Evolutionary conservation across 2,797 vertebrate species (phyloP).

Genomic region (Crocodylus rhombifer): DNA sequence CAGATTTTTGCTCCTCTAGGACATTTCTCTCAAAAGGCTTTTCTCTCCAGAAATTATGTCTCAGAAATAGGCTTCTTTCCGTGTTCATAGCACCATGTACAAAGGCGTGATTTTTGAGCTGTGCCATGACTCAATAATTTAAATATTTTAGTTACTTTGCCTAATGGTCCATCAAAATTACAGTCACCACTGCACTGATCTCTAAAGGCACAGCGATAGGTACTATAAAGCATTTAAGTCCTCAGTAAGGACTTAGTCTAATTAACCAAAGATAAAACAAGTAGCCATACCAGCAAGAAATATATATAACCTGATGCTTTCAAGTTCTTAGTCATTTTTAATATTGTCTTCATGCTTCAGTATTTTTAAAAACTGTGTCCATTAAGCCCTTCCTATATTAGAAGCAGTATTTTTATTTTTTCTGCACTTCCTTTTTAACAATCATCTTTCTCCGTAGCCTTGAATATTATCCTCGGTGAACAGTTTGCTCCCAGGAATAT

Average conservation of each 20-base stretch:
- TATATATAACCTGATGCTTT: background rate
- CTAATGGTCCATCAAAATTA: too few relatives aligned
- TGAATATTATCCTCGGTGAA: background rate
- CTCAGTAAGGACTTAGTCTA: background rate
- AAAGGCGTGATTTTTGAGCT: background rate
- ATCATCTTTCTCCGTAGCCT: background rate
- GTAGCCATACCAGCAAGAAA: background rate
- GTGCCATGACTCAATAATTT: background rate
- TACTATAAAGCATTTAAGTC: background rate
- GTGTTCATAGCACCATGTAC: fast-evolving
- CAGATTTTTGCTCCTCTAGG: background rate
- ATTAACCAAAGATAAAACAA: background rate
- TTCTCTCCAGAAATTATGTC: background rate
- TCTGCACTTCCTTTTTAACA: background rate
- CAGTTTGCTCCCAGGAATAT: background rate
- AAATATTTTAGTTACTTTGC: background rate
- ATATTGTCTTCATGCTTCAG: background rate
- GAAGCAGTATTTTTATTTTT: background rate
- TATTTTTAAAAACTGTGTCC: background rate
- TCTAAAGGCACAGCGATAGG: background rate
- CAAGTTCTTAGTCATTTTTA: background rate
- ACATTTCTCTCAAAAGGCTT: background rate
- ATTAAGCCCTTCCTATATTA: background rate
- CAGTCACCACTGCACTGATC: background rate
- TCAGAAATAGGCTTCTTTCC: background rate